A percentile compares a stretch with the other conserved stretches of the same genome.
These are phyloP conservation scores for Kuschelorhynchus macadamiae DNA, from an alignment of 2,888 invertebrate species.

Conservation along the genomic window DNA sequence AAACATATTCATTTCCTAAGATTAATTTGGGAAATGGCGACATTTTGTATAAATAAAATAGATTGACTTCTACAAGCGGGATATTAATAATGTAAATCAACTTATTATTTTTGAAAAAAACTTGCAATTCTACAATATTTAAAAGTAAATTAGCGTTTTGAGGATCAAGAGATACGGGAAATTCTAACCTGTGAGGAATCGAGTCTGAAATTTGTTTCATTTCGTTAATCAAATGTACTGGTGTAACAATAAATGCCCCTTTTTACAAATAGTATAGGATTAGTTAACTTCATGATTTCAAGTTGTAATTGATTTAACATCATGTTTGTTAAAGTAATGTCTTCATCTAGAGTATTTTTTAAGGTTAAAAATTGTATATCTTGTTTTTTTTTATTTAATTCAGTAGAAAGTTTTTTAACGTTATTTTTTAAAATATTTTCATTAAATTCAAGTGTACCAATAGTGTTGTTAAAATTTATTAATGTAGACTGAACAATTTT, in stretches of 20 bases:
- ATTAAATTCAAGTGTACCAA: slow-evolving; percentile 15
- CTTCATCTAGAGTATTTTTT: slow-evolving; percentile 9
- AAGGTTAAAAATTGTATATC: not conserved
- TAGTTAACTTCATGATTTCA: slow-evolving; percentile 8
- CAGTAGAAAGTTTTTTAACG: not conserved
- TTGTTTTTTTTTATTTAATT: slow-evolving; percentile 9
- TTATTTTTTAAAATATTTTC: slow-evolving; percentile 22
- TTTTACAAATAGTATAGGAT: slow-evolving; percentile 1
- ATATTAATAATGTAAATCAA: slow-evolving; percentile 13
- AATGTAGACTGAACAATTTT: slow-evolving; percentile 3
- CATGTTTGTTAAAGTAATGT: slow-evolving; percentile 4
- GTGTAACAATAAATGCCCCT: not conserved
- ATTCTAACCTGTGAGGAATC: slow-evolving; percentile 1
- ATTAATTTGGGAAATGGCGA: slow-evolving; percentile 11
- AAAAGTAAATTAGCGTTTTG: slow-evolving; percentile 1
- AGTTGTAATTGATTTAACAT: slow-evolving; percentile 6
- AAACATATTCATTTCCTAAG: not conserved
- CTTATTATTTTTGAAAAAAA: slow-evolving; percentile 11
- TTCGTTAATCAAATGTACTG: slow-evolving; percentile 7
- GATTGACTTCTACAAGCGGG: not conserved
- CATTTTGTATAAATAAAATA: slow-evolving; percentile 8
- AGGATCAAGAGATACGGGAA: slow-evolving; percentile 5
- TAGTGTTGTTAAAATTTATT: slow-evolving; percentile 15
- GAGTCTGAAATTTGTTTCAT: slow-evolving; percentile 5
- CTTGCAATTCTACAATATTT: slow-evolving; percentile 8